Base-by-base conservation (phyloP, 2,888 invertebrate species). In the Orthosia cruda region DNA sequence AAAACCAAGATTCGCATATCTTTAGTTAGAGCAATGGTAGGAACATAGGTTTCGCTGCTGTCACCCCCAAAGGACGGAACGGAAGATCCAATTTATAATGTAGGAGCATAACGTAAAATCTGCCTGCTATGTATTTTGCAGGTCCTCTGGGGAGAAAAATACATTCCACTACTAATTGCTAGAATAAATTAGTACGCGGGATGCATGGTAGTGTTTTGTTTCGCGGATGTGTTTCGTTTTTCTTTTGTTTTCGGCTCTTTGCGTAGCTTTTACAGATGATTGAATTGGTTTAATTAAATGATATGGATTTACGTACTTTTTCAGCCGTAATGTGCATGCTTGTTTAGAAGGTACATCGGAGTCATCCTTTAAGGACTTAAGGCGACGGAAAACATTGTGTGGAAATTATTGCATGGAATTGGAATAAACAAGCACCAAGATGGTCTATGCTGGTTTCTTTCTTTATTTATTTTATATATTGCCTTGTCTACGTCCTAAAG, bases 81-180 rank as follows among this genome's bases (percentile, higher is more conserved):
- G 80, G 66, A 80, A 81, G 87, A 88, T 72, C 84, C 77, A 85
- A 85, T 87, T 88, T 88, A 88, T 88, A 83, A 89, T 87, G 86
- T 68, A 85, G 57, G 71, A 81, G 79, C 66, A 83, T 83, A 83
- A 79, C 65, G 81, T 80, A 83, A 81, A 85, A 87, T 89, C 86
- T 85, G 78, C 65, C 65, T 73, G 74, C 73, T 73, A 63, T 83
- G 81, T 82, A 84, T 78, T 87, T 75, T 80, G 70, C 59, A 73
- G 68, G 67, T 68, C 26, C 61, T 83, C 86, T 62, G 23, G 89
- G 88, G 86, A 80, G 88, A 85, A 88, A 87, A 87, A 89, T 87
- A 87, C 77, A 85, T 85, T 83, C 66, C 50, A 57, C 75, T 80
- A 64, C 74, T 87, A 88, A 87, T 87, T 81, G 81, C 81, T 65